Conservation (phyloP, 35 echinoderm and acorn worm species). For the Apostichopus californicus region DNA sequence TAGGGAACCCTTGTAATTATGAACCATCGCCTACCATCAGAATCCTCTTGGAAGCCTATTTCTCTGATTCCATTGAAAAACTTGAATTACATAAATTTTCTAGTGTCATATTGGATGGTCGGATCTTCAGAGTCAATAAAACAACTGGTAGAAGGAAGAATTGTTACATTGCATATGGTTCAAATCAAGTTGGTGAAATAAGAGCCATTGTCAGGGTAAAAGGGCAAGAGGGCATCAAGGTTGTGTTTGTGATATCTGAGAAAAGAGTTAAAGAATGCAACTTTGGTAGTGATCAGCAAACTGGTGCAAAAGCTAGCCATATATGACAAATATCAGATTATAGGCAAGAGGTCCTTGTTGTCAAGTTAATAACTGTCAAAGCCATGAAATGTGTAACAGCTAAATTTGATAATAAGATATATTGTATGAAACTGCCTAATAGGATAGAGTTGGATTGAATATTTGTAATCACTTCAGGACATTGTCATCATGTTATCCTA, state of each 20-base stretch:
- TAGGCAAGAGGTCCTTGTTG: neutral
- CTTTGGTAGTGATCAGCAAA: neutral
- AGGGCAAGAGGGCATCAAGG: neutral
- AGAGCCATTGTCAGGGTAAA: neutral
- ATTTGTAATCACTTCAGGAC: neutral
- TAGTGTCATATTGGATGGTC: neutral
- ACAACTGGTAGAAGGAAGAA: neutral
- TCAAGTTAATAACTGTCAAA: neutral
- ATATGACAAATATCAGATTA: conserved; percentile 22
- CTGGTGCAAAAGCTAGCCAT: conserved; percentile 14
- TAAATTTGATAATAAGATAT: neutral
- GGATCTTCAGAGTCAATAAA: neutral
- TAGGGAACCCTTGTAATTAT: neutral
- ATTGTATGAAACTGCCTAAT: conserved; percentile 29
- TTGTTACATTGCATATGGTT: neutral
- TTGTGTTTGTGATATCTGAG: neutral
- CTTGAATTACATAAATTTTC: conserved; percentile 9
- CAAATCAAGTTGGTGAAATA: neutral
- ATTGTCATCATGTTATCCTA: too few relatives aligned
- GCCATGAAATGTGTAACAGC: conserved; percentile 11
- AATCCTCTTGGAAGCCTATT: neutral
- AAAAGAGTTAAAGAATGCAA: neutral
- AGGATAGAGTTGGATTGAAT: conserved; percentile 23
- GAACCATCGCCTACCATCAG: neutral
- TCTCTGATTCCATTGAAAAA: neutral